Base-by-base conservation (phyloP, 1,140 invertebrate species). In the Drosophila gunungcola region DNA sequence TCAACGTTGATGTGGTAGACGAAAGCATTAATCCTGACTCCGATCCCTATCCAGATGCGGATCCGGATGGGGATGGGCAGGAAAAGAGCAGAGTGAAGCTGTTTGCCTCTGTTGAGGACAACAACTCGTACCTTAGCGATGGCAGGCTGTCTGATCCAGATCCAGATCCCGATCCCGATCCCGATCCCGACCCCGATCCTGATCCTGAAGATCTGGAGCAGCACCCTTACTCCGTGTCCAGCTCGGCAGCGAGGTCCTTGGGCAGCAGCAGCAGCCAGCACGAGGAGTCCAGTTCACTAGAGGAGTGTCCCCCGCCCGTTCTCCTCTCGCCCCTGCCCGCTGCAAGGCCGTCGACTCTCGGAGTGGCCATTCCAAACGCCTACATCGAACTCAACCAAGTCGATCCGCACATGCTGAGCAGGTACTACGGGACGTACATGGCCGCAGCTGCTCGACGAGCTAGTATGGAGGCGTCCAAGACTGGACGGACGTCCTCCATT, bases 341-440 rank as follows among this genome's bases (percentile, higher is more conserved):
- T 21, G 27, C 61, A 27, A 41, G 36, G 4, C 39, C 64, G 3
- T 25, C 55, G 9, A 10, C 25, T 9, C 4, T 48, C 27, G 6
- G 11, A n/a, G 16, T 41, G 13, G 38, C 62, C 4, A 49, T 54
- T 12, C 49, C 67, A 0, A 51, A 72, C 10, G 54, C 57, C 21
- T 78, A 74, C 6, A 65, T 73, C 4, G 79, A 83, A 12, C 76
- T 80, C 0, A 80, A 78, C n/a, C 64, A 74, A 0, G 76, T 91
- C 12, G 79, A 90, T 70, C 76, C 77, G 1, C 76, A 84, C 21
- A 74, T 91, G 43, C 39, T 91, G 1, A 86, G 82, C 27, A 75
- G 75, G 32, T 92, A 92, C 55, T 92, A 92, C 39, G 89, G 80
- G 10, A 84, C 78, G 3, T 92, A 91, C 53, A 78, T 85, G 75